Conservation (phyloP, 1,140 invertebrate genomes). For the Ceratosolen solmsi region DNA sequence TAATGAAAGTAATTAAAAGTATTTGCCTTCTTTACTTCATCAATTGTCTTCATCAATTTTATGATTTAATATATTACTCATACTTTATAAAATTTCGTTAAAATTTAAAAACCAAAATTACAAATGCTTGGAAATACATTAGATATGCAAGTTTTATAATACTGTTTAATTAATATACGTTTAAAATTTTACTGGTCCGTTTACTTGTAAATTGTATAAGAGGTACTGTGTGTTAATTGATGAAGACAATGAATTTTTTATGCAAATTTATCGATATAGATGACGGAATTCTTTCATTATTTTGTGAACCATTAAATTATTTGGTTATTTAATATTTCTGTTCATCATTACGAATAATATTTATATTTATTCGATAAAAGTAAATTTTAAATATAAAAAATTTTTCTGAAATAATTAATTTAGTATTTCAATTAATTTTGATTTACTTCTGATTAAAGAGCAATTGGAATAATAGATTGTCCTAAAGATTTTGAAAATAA, state of each 20-base stretch:
- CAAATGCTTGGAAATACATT: background rate
- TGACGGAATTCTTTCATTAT: too few relatives aligned
- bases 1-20: background rate
- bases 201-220: slow-evolving; percentile 21
- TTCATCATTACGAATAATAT: too few relatives aligned
- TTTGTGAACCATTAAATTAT: too few relatives aligned
- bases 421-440: slow-evolving; percentile 19
- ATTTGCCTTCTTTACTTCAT: background rate
- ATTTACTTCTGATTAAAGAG: too few relatives aligned
- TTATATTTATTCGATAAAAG: too few relatives aligned
- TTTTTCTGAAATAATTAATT: too few relatives aligned
- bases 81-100: slow-evolving; percentile 27
- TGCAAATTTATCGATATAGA: slow-evolving; percentile 11
- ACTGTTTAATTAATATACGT: slow-evolving; percentile 9
- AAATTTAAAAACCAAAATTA: slow-evolving; percentile 29
- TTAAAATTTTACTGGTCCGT: slow-evolving; percentile 13
- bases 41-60: slow-evolving; percentile 22
- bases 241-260: slow-evolving; percentile 4
- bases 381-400: too few relatives aligned
- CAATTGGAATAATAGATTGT: too few relatives aligned
- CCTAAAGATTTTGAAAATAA: too few relatives aligned
- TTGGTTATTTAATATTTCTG: too few relatives aligned
- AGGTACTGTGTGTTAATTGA: background rate
- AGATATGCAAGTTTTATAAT: slow-evolving; percentile 36
- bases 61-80: background rate